Evolutionary conservation across 2,113 vertebrate species (phyloP), one percentile per base, ranked within the genome.

Genomic region (Pseudorectes ferrugineus): DNA sequence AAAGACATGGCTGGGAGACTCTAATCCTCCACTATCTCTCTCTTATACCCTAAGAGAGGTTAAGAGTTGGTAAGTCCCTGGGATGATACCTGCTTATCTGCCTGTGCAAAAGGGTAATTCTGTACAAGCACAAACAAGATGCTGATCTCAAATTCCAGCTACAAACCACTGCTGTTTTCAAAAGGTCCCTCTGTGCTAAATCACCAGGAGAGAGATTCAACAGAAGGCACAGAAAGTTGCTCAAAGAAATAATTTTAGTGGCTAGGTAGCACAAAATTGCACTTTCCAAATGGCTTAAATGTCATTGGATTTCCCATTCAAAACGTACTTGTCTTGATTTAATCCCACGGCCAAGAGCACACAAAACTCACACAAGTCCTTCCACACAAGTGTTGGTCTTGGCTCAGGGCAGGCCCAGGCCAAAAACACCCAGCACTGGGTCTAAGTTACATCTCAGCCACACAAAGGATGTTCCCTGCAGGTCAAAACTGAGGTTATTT

Each of bases 401-500:
- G 48, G 74, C n/a, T 95, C 54, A n/a, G 49, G 62, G 55, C 67
- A 86, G 87, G 46, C 73, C 54, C 55, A 52, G 84, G 74, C 72
- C 57, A 89, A 93, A 67, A 43, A 0, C 26, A 94, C 45, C 62
- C 42, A 94, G 77, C 54, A 26, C 1, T 76, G 59, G 40, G 70
- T n/a, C 78, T 85, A 51, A 86, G 94, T 92, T 87, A 95, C 76
- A 94, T 73, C 85, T 88, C 85, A 91, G 82, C 29, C 58, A 52
- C 83, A 96, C 74, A 94, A 80, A 96, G 88, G 94, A 93, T 57
- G 66, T 66, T 92, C 91, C 72, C 80, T 91, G 88, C 55, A 95
- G 67, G 52, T 96, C 87, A 96, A 45, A 82, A 40, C 29, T 3
- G 78, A 89, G 84, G 68, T 95, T 95, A 93, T 65, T 94, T 81